Evolutionary conservation across 2,888 invertebrate species (phyloP).

Genomic region (Melanophora roralis): DNA sequence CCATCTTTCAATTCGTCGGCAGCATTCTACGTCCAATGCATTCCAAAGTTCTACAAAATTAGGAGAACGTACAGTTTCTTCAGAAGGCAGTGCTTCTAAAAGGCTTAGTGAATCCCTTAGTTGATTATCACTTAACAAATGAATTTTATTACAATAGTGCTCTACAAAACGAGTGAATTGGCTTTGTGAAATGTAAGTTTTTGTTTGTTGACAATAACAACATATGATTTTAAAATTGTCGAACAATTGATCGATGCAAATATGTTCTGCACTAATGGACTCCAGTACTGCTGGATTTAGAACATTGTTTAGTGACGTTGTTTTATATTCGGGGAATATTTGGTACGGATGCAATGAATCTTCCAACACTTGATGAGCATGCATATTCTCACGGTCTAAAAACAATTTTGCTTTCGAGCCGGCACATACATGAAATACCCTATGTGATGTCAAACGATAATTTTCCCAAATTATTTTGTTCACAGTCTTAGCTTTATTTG

Average conservation of each 20-base stretch:
- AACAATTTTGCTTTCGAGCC: conserved; percentile 65
- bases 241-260: conserved; percentile 63
- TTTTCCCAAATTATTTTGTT: not conserved
- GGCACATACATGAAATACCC: conserved; percentile 19
- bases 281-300: not conserved
- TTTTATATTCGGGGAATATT: conserved; percentile 63
- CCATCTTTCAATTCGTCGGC: conserved; percentile 78
- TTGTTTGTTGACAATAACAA: conserved; percentile 66
- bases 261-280: not conserved
- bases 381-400: conserved; percentile 72
- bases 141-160: conserved; percentile 78
- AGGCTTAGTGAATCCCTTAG: conserved; percentile 79
- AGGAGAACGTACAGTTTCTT: conserved; percentile 78
- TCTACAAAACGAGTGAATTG: conserved; percentile 68
- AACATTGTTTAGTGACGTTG: not conserved
- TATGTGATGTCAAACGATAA: not conserved
- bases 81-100: conserved; percentile 79
- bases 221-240: conserved; percentile 67
- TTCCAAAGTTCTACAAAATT: conserved; percentile 83
- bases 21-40: conserved; percentile 83
- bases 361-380: conserved; percentile 72
- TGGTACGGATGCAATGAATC: conserved; percentile 70
- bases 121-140: conserved; percentile 80
- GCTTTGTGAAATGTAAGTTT: conserved; percentile 67
- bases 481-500: not conserved